Evolutionary conservation across 2,888 invertebrate genomes (phyloP).

Genomic region (Polymixis lichenea): DNA sequence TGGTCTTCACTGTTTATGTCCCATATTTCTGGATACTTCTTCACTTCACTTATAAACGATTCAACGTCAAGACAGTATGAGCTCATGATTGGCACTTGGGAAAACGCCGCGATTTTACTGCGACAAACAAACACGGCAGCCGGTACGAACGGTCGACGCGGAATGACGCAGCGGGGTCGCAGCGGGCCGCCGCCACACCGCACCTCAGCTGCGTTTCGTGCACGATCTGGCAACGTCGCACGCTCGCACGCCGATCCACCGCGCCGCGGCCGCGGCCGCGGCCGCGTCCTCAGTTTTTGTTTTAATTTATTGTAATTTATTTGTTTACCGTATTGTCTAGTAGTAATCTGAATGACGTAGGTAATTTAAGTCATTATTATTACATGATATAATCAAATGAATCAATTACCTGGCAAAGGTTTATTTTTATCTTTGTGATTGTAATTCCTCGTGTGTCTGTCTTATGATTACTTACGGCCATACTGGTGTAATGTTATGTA

Average conservation of each 20-base stretch:
- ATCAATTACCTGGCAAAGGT: slow-evolving; percentile 46
- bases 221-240: slow-evolving; percentile 75
- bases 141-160: slow-evolving; percentile 72
- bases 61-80: slow-evolving; percentile 79
- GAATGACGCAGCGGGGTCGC: slow-evolving; percentile 80
- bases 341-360: slow-evolving; percentile 58
- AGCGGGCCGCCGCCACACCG: slow-evolving; percentile 71
- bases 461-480: slow-evolving; percentile 16
- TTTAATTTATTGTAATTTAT: slow-evolving; percentile 65
- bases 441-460: slow-evolving; percentile 31
- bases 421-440: slow-evolving; percentile 53
- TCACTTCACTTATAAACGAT: slow-evolving; percentile 81
- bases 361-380: slow-evolving; percentile 35
- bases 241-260: slow-evolving; percentile 42
- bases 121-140: slow-evolving; percentile 68
- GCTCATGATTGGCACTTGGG: slow-evolving; percentile 63
- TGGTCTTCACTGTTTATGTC: slow-evolving; percentile 76
- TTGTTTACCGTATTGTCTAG: slow-evolving; percentile 67
- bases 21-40: slow-evolving; percentile 82
- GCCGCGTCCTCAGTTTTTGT: slow-evolving; percentile 58
- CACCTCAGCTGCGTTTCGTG: slow-evolving; percentile 65
- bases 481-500: slow-evolving; percentile 34
- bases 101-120: slow-evolving; percentile 66
- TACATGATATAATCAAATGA: slow-evolving; percentile 51
- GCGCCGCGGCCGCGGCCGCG: slow-evolving; percentile 16